Conservation (phyloP, 2,113 vertebrate species). For the Struthio camelus region DNA sequence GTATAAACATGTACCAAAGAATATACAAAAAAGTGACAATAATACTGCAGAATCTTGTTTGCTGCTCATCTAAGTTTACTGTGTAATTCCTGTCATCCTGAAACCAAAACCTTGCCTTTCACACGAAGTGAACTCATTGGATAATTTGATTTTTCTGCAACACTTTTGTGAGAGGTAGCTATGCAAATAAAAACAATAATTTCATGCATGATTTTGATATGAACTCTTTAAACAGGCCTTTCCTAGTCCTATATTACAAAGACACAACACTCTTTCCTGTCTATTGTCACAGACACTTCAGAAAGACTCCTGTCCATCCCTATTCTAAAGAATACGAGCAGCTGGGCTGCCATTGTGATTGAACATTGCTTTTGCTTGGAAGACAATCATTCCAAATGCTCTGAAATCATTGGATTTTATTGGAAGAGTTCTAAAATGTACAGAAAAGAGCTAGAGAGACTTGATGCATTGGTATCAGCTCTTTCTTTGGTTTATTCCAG, state of each 20-base stretch:
- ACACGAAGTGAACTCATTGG: background rate
- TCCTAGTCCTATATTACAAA: background rate
- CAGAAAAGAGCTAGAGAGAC: background rate
- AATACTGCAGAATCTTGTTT: background rate
- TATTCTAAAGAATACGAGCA: background rate
- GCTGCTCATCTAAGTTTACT: fast-evolving
- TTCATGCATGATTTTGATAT: background rate
- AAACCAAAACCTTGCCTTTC: background rate
- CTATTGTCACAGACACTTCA: background rate
- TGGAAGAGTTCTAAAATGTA: background rate
- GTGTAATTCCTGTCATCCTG: background rate
- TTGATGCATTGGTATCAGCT: background rate
- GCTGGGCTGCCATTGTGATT: background rate
- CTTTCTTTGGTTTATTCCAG: background rate
- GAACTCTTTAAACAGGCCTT: background rate
- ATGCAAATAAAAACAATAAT: background rate
- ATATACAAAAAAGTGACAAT: background rate
- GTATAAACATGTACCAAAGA: background rate
- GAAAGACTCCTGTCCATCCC: background rate
- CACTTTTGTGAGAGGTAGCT: background rate
- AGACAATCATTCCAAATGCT: background rate
- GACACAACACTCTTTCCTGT: background rate
- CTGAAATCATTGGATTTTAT: background rate
- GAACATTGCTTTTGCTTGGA: background rate
- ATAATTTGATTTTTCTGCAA: background rate